Evolutionary conservation across 2,113 vertebrate species (phyloP).

Genomic region (Lampris megalopsis): DNA sequence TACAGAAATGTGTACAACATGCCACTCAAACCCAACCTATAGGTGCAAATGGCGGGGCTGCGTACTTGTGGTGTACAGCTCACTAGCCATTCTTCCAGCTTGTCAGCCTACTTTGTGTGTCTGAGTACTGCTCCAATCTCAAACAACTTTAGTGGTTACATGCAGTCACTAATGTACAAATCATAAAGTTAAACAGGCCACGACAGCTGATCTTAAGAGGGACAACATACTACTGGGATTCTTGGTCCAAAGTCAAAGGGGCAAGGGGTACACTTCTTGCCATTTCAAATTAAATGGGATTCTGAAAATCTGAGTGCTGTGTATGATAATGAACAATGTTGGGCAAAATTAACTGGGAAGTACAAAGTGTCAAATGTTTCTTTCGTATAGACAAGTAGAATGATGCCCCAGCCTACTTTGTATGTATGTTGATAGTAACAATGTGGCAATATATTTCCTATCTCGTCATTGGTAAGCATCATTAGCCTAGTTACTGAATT

Average conservation of each 20-base stretch:
- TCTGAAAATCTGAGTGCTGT: background rate
- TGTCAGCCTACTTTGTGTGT: constrained; percentile 26
- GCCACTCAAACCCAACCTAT: background rate
- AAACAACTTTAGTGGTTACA: constrained; percentile 22
- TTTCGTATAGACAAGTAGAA: constrained; percentile 1
- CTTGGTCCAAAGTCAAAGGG: constrained; percentile 8
- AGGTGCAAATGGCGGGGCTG: constrained; percentile 23
- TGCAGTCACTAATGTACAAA: constrained; percentile 8
- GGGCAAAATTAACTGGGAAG: background rate
- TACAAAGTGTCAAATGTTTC: constrained; percentile 40
- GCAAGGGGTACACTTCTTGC: background rate
- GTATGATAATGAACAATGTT: constrained; percentile 7
- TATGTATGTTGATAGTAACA: background rate
- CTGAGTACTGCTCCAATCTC: constrained; percentile 3
- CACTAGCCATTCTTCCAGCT: constrained; percentile 44
- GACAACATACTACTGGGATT: constrained; percentile 22
- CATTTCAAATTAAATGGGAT: background rate
- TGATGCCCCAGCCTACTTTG: constrained; percentile 5
- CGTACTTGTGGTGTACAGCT: constrained; percentile 33
- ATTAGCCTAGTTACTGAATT: constrained; percentile 45
- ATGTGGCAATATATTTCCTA: constrained; percentile 1
- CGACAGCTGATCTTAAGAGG: background rate
- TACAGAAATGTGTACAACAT: no score
- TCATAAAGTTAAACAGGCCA: constrained; percentile 23
- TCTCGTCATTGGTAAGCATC: constrained; percentile 12